A percentile compares a stretch with the other conserved stretches of the same genome.
phyloP scores from a whole-genome alignment of 2,797 vertebrate genomes.

The Gallirallus australis region DNA sequence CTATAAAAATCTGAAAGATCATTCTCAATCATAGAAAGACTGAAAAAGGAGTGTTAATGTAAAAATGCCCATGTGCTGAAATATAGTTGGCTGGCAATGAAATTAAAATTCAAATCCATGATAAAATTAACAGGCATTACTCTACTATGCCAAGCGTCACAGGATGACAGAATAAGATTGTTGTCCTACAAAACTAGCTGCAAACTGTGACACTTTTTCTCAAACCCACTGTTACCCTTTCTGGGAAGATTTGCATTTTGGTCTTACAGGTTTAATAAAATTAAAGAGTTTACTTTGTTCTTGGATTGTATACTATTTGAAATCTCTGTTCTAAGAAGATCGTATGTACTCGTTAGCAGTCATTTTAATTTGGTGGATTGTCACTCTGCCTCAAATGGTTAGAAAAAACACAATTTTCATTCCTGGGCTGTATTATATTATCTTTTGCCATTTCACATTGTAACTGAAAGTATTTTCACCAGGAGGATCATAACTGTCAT shows the following conservation, averaged over 20 bases:
- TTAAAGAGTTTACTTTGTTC: neutral
- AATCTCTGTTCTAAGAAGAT: neutral
- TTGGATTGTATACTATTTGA: neutral
- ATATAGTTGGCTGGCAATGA: neutral
- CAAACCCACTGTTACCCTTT: neutral
- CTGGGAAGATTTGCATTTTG: neutral
- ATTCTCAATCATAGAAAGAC: neutral
- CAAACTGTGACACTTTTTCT: neutral
- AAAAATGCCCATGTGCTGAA: neutral
- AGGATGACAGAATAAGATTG: neutral
- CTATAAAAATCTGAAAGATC: neutral
- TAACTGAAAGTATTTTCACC: neutral
- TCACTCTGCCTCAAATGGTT: neutral
- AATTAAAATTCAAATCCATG: neutral
- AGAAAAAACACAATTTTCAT: neutral
- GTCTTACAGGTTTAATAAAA: neutral
- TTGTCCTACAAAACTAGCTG: neutral
- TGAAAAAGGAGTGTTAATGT: too few relatives aligned
- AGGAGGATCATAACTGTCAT: neutral
- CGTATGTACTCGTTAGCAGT: neutral
- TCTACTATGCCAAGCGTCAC: neutral
- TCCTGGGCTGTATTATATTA: neutral
- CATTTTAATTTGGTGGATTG: neutral
- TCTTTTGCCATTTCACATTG: neutral
- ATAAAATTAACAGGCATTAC: fast-evolving